Base-by-base conservation (phyloP, 2,113 vertebrate genomes). In the Panthera uncia region DNA sequence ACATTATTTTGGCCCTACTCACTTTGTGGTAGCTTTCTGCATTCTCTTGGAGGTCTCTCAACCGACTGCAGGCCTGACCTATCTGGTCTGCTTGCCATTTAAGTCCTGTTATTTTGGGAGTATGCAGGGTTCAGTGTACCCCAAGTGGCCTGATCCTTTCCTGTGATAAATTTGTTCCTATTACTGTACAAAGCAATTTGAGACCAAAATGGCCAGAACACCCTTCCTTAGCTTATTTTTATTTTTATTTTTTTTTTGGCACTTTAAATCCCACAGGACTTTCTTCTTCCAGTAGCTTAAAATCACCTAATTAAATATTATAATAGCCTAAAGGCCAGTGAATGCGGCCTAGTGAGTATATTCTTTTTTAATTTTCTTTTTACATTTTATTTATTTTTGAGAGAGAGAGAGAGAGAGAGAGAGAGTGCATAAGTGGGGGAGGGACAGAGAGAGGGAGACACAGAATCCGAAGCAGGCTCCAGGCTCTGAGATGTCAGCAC, bases 231-330 rank as follows among this genome's bases (percentile, higher is more conserved):
- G 38, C 36, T 78, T 57, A 38, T 23, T 89, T 85, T 27, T 90
- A 38, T 38, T 36, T 36, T 36, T 38, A 38, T 33, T 66, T 83
- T 89, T 36, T 36, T 80, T 80, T 94, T 91, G 55, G 80, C 13
- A 57, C 41, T 91, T 79, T 91, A 31, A 94, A 66, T 71, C 23
- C 52, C 55, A 81, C 12, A 73, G 21, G 19, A 16, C 52, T 91
- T 96, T 48, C 55, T 71, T 96, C n/a, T 38, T 87, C n/a, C 14
- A 48, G 81, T 86, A 41, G 19, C 55, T 91, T 74, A 91, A 90
- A 91, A 94, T 66, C 36, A 91, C 18, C 55, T 94, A 71, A 68
- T 87, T 19, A 36, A 74, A 66, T 61, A 71, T 83, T 33, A 66
- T 36, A 45, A 66, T 74, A 55, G 38, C 31, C 41, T 80, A 73